Evolutionary conservation across 2,888 invertebrate species (phyloP).

Genomic region (Rhopalosiphum nymphaeae): DNA sequence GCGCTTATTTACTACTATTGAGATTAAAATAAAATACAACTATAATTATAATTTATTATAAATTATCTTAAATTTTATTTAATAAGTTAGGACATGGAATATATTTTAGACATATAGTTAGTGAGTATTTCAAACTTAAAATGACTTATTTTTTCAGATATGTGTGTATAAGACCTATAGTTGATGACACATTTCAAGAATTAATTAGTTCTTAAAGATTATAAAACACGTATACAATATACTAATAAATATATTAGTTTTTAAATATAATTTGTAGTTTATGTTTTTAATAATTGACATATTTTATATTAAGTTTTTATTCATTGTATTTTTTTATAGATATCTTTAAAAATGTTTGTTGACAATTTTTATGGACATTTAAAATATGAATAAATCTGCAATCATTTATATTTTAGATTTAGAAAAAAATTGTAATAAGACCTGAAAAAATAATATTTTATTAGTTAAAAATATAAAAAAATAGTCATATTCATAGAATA

Average conservation of each 20-base stretch:
- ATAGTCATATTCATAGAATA: not conserved
- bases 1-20: not conserved
- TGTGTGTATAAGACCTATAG: not conserved
- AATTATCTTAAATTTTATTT: not conserved
- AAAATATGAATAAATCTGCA: not conserved
- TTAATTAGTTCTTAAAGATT: not conserved
- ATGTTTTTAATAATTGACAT: not conserved
- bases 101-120: not conserved
- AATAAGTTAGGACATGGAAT: not conserved
- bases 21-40: not conserved
- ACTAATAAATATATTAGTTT: not conserved
- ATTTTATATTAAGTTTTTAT: not conserved
- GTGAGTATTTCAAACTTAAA: not conserved
- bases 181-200: not conserved
- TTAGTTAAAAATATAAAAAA: not conserved
- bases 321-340: not conserved
- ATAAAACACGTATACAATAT: too few species aligned
- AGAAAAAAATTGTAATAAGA: not conserved
- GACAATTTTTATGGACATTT: not conserved
- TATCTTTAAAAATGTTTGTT: not conserved
- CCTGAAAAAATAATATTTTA: not conserved
- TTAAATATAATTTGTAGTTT: not conserved
- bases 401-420: not conserved
- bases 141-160: not conserved
- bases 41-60: not conserved